These are phyloP conservation scores for Alsophila aescularia DNA, from an alignment of 2,888 invertebrate genomes.

Conservation along the genomic window DNA sequence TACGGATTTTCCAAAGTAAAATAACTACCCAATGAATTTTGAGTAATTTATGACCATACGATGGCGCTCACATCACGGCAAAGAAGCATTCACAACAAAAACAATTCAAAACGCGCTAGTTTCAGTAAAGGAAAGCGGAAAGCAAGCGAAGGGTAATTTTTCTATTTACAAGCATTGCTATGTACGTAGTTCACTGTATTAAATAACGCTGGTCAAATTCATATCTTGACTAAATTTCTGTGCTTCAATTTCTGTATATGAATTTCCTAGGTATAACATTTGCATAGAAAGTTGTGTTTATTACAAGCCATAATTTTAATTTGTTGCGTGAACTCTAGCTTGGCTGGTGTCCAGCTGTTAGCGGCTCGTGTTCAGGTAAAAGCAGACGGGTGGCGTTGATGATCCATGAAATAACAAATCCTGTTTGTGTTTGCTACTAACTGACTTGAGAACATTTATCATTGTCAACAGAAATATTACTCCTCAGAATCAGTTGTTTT, in stretches of 20 bases:
- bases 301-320: slow-evolving; percentile 2
- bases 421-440: background rate
- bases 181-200: background rate
- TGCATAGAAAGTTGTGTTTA: background rate
- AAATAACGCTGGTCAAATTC: background rate
- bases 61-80: slow-evolving; percentile 78
- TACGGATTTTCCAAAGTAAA: background rate
- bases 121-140: slow-evolving; percentile 72
- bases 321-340: slow-evolving; percentile 31
- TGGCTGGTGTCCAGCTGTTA: slow-evolving; percentile 56
- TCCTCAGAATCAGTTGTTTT: no score
- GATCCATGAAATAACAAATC: slow-evolving; percentile 6
- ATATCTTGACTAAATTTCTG: background rate
- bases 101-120: slow-evolving; percentile 72
- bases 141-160: slow-evolving; percentile 66
- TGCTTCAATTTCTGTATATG: no score
- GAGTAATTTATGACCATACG: slow-evolving; percentile 7
- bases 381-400: slow-evolving; percentile 34
- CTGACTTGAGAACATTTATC: background rate
- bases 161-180: slow-evolving; percentile 11
- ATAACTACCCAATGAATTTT: background rate
- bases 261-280: background rate
- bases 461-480: background rate
- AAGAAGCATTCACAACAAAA: slow-evolving; percentile 76
- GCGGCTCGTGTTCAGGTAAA: slow-evolving; percentile 51